Base-by-base conservation (phyloP, 1,140 invertebrate genomes). In the Hylaeus volcanicus region DNA sequence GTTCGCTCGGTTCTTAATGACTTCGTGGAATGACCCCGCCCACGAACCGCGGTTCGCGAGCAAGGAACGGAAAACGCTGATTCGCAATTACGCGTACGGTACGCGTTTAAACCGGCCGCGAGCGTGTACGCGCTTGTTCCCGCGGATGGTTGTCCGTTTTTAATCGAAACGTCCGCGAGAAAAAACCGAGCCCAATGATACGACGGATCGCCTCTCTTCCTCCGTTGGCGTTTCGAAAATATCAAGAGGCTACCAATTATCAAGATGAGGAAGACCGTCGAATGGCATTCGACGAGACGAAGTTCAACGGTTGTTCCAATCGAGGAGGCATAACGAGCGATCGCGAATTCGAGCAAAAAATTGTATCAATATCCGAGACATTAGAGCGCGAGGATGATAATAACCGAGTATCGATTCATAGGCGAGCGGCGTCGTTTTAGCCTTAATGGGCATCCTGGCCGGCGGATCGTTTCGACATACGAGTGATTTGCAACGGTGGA, bases 11-110 rank as follows among this genome's bases (percentile, higher is more conserved):
- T 6, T 69, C 9, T 84, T 88, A 88, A 88, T 81, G 83, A 89
- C 79, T 88, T 88, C 85, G 66, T 41, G 64, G 88, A 87, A 89
- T 82, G 60, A 69, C 76, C 74, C 80, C 77, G 83, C 68, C 79
- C 74, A 82, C 82, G 71, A 81, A 56, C 55, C 75, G 70, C 78
- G 63, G 45, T 56, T 76, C 12, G 69, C 66, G 68, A 72, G 69
- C 78, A 65, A 58, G 69, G 69, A 82, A 78, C 79, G 79, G 84
- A 79, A 51, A 73, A 79, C 26, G 41, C 39, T 55, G 60, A 64
- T 68, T 85, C 82, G 83, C 58, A 72, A 79, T 65, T 66, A 37
- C 72, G 63, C 45, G 48, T 65, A 74, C 37, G 51, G 14, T 26
- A 63, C 45, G 43, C 71, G 58, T 72, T 79, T 69, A 74, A 56